Percentiles rank a stretch among this genome's conserved stretches.
These are phyloP conservation scores for Pseudoatta argentina DNA, from an alignment of 1,140 invertebrate genomes.

Conservation along the genomic window DNA sequence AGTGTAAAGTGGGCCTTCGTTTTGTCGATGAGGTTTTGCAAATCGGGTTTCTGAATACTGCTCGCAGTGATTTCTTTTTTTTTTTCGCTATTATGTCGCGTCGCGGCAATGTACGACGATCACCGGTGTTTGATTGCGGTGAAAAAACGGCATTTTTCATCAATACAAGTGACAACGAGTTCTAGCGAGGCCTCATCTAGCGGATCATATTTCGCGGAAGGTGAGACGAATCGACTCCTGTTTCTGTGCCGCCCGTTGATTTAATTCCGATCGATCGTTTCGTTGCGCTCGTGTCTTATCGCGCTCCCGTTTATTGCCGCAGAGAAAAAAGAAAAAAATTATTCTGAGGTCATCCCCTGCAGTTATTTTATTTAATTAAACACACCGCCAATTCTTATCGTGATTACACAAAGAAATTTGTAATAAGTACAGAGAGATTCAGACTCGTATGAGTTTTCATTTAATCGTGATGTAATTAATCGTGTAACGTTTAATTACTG, in stretches of 20 bases:
- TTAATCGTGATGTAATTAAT: background rate
- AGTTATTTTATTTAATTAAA: conserved; percentile 28
- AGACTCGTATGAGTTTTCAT: background rate
- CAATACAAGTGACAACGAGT: background rate
- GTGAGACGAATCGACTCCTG: conserved; percentile 50
- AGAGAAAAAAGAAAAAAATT: background rate
- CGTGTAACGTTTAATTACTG: background rate
- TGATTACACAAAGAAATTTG: background rate
- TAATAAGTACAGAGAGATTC: background rate
- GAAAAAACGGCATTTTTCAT: background rate
- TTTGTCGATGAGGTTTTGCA: background rate
- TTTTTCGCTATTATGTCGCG: background rate
- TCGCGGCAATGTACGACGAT: background rate
- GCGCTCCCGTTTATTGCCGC: conserved; percentile 8
- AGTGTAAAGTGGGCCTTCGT: too few species aligned
- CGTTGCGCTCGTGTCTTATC: conserved; percentile 50
- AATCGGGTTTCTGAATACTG: background rate
- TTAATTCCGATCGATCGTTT: conserved; percentile 56
- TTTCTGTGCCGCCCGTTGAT: conserved; percentile 12
- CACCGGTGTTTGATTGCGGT: background rate
- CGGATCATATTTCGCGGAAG: conserved; percentile 35
- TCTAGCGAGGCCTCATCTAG: conserved; percentile 21
- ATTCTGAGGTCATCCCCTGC: too few species aligned
- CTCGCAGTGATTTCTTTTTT: background rate
- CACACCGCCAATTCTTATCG: background rate